These are phyloP conservation scores for Pangasianodon hypophthalmus DNA, from an alignment of 2,113 vertebrate genomes.

Conservation along the genomic window DNA sequence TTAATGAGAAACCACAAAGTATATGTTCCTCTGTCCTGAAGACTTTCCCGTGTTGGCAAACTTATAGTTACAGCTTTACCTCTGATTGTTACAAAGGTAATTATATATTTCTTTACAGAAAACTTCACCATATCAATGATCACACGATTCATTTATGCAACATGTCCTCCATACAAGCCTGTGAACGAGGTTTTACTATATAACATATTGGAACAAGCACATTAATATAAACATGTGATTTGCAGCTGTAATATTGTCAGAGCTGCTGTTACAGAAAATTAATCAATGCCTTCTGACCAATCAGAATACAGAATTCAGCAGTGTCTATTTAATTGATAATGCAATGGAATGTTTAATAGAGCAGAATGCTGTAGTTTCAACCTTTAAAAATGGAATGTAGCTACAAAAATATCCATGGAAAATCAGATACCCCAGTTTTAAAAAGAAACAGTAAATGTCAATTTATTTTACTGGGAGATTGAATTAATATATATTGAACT, in stretches of 20 bases:
- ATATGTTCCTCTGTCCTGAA: neutral
- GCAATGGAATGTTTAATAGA: neutral
- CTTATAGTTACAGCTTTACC: neutral
- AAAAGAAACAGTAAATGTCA: neutral
- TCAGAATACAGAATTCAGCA: too few relatives aligned
- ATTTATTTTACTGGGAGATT: neutral
- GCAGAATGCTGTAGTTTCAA: neutral
- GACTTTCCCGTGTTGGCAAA: neutral
- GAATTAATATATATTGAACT: neutral
- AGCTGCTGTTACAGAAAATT: too few relatives aligned
- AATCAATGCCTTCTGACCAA: too few relatives aligned
- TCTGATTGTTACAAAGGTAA: neutral
- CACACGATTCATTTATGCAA: neutral
- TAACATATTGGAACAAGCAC: neutral
- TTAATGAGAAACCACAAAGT: neutral
- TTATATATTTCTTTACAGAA: neutral
- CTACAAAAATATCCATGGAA: neutral
- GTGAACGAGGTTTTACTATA: neutral
- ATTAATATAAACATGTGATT: neutral
- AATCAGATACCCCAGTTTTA: neutral
- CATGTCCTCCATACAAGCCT: neutral
- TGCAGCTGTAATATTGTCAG: too few relatives aligned
- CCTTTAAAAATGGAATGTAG: neutral
- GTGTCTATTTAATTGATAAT: neutral
- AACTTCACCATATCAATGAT: neutral